phyloP scores from a whole-genome alignment of 2,113 vertebrate species.

The Hippocampus comes region DNA sequence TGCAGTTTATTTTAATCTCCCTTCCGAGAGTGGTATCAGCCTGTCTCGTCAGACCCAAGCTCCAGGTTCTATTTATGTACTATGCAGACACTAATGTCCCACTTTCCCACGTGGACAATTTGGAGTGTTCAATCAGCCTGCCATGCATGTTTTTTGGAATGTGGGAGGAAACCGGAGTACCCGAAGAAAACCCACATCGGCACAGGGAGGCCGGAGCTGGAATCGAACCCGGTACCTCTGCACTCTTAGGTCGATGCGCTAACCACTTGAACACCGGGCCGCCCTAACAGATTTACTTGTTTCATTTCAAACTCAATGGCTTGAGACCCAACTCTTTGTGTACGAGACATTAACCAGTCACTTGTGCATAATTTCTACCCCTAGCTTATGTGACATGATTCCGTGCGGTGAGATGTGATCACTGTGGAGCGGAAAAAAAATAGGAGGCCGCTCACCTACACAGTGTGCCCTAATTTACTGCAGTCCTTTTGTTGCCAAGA shows the following conservation, averaged over 20 bases:
- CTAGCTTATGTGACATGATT: background rate
- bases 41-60: conserved; percentile 51
- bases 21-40: conserved; percentile 51
- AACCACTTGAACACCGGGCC: no score
- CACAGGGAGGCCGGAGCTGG: no score
- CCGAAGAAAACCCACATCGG: no score
- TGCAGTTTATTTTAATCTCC: conserved; percentile 13
- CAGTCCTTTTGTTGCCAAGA: background rate
- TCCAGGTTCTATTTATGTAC: conserved; percentile 55
- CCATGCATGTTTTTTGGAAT: no score
- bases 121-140: no score
- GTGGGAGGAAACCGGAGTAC: no score
- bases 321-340: background rate
- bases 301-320: background rate
- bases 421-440: background rate
- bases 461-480: background rate
- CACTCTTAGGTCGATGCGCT: no score
- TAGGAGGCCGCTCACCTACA: background rate
- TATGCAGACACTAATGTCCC: conserved; percentile 55
- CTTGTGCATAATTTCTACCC: background rate
- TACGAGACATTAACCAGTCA: background rate
- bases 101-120: conserved; percentile 32
- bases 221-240: no score
- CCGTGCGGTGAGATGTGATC: background rate
- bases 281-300: background rate